A percentile compares a stretch with the other conserved stretches of the same genome.
Evolutionary conservation across 2,888 invertebrate species (phyloP).

Genomic region (Neria commutata): DNA sequence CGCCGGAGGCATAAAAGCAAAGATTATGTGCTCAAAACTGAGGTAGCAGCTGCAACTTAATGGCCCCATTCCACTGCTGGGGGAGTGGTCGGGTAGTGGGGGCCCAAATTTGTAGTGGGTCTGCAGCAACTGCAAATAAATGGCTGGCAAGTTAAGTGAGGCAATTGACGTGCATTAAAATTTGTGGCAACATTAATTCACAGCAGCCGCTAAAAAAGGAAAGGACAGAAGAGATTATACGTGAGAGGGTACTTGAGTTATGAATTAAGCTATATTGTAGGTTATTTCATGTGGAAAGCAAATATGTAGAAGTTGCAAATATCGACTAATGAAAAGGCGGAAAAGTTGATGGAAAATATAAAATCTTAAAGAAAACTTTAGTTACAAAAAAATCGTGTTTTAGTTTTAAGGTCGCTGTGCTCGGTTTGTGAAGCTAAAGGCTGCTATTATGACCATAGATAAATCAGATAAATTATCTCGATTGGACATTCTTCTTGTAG

Average conservation of each 20-base stretch:
- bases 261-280: too few relatives aligned
- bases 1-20: constrained; percentile 13
- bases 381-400: too few relatives aligned
- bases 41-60: constrained; percentile 10
- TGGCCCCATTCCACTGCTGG: background rate
- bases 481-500: too few relatives aligned
- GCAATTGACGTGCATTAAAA: constrained; percentile 43
- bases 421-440: too few relatives aligned
- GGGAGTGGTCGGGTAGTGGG: background rate
- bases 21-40: constrained; percentile 2
- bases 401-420: too few relatives aligned
- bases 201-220: background rate
- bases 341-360: too few relatives aligned
- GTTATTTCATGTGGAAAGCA: too few relatives aligned
- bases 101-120: background rate
- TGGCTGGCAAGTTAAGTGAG: constrained; percentile 20
- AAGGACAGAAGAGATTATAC: background rate
- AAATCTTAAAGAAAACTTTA: too few relatives aligned
- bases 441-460: too few relatives aligned
- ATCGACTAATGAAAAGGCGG: background rate
- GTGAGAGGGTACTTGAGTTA: too few relatives aligned
- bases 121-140: background rate
- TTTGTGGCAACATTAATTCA: constrained; percentile 37
- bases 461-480: too few relatives aligned
- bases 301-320: background rate